Base-by-base conservation (phyloP, 2,797 vertebrate genomes). In the Poeciliopsis turneri region DNA sequence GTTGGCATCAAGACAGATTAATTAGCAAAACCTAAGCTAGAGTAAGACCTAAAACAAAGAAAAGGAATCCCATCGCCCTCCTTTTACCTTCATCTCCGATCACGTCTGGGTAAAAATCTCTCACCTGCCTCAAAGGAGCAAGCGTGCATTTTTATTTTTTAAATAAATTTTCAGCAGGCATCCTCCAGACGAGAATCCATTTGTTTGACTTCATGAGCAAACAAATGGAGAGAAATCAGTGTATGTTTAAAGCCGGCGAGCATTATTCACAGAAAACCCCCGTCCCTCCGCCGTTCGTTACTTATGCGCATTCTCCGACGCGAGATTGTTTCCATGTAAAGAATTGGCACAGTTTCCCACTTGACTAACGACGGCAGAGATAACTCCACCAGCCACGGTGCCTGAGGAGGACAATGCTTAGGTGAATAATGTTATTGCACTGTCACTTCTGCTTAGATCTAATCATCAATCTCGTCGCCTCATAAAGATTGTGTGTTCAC, bases 21-120 rank as follows among this genome's bases (percentile, higher is more conserved):
- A 95, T 95, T 95, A 95, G 94, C 84, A 76, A 87, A 93, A 89
- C 87, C 92, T 87, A 94, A 95, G 95, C 94, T 94, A 93, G 91
- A 93, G 89, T 90, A 77, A 90, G 86, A 83, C 84, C 91, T 94
- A 88, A 94, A 90, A 86, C 88, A 83, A 89, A 87, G 84, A 89
- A 89, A 91, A 86, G 85, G 30, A 57, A 82, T 90, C 80, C 84
- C 84, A 83, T 87, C 78, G 69, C 82, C 79, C 79, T 84, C 79
- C 79, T 51, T 76, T 64, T 33, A 39, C 23, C 70, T 43, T 43
- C 39, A 76, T 61, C 61, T 66, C 66, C 28, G 55, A 18, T 45
- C 78, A 68, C 47, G 75, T 72, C 71, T 53, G 74, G 73, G 70
- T 77, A 84, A 41, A 43, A 43, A 15, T 45, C 77, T 59, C 82